Evolutionary conservation across 2,888 invertebrate genomes (phyloP).

Genomic region (Drosophila rellima): DNA sequence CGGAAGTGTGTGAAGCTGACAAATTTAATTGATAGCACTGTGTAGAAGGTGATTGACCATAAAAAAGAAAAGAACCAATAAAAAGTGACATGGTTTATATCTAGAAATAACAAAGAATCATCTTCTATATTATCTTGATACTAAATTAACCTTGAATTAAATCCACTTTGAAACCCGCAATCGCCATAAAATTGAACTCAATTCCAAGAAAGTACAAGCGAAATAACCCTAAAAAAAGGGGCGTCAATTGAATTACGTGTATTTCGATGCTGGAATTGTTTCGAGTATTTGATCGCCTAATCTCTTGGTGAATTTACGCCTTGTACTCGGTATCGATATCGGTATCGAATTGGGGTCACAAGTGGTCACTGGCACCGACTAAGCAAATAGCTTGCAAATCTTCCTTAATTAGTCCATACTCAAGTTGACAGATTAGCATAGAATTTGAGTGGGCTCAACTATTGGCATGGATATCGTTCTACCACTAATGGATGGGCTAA

Average conservation of each 20-base stretch:
- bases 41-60: constrained; percentile 28
- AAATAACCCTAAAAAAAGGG: constrained; percentile 37
- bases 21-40: constrained; percentile 55
- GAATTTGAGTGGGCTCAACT: constrained; percentile 53
- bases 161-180: constrained; percentile 2
- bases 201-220: constrained; percentile 26
- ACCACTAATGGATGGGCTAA: background rate
- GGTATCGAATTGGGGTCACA: constrained; percentile 59
- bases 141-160: constrained; percentile 57
- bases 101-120: background rate
- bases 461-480: constrained; percentile 24
- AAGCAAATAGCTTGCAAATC: constrained; percentile 73
- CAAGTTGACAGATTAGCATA: constrained; percentile 72
- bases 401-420: constrained; percentile 66
- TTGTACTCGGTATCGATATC: constrained; percentile 22
- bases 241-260: constrained; percentile 65
- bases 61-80: constrained; percentile 7
- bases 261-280: constrained; percentile 10
- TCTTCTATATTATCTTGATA: background rate
- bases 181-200: constrained; percentile 33
- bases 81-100: background rate
- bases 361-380: constrained; percentile 37
- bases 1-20: constrained; percentile 63
- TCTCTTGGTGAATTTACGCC: constrained; percentile 31
- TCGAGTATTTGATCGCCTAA: constrained; percentile 41